Evolutionary conservation across 2,113 vertebrate species (phyloP).

Genomic region (Holacanthus passer): DNA sequence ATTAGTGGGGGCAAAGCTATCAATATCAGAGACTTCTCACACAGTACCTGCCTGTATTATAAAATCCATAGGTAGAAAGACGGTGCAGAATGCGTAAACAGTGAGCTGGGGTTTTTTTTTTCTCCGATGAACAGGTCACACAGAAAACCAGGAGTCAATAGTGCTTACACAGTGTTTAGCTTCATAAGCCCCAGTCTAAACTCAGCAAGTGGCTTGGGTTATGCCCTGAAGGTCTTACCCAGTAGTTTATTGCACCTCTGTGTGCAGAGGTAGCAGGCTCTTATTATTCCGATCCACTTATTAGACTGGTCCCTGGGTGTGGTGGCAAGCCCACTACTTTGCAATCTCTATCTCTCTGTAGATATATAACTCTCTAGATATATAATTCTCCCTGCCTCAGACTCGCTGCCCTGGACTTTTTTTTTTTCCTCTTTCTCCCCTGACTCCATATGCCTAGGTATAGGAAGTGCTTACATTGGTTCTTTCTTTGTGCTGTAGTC

Average conservation of each 20-base stretch:
- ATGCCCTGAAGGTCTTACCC: conserved; percentile 61
- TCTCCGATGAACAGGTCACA: conserved; percentile 44
- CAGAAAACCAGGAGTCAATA: conserved; percentile 55
- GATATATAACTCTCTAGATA: conserved; percentile 70
- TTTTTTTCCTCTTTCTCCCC: conserved; percentile 59
- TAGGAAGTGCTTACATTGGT: conserved; percentile 79
- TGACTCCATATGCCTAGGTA: conserved; percentile 66
- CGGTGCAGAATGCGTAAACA: conserved; percentile 7
- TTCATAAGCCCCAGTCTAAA: conserved; percentile 56
- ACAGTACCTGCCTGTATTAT: neutral
- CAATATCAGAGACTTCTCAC: neutral
- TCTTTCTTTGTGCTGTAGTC: conserved; percentile 80
- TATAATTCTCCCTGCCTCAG: conserved; percentile 65
- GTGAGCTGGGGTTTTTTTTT: conserved; percentile 41
- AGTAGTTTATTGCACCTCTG: conserved; percentile 65
- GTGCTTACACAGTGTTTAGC: conserved; percentile 69
- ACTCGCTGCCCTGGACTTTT: conserved; percentile 56
- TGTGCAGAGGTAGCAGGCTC: conserved; percentile 68
- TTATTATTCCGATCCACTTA: conserved; percentile 74
- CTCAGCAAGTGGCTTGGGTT: conserved; percentile 64
- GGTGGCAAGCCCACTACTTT: conserved; percentile 53
- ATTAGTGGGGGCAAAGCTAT: neutral
- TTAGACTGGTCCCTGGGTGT: conserved; percentile 67
- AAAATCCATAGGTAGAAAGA: conserved; percentile 16
- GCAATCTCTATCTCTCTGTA: conserved; percentile 64